Evolutionary conservation across 2,888 invertebrate species (phyloP), one percentile per base, ranked within the genome.

Genomic region (Nomada lathburiana): DNA sequence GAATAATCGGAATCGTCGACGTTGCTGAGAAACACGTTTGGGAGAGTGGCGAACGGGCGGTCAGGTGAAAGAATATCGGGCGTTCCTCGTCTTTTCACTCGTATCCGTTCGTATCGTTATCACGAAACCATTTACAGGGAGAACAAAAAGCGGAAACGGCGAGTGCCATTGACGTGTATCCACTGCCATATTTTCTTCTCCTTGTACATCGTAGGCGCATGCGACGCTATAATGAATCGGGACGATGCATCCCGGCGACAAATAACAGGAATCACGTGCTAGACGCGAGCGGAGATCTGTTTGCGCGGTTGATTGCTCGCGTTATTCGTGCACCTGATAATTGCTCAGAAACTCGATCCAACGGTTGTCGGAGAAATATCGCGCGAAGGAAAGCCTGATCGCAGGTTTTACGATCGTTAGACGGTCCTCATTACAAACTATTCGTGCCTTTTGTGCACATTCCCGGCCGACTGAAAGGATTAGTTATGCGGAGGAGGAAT

Each of bases 181-280:
- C 62, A 53, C 4, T 18, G 7, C 18, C 3, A 16, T 44, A 23
- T 29, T 53, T 60, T 53, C 60, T 69, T 67, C 57, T 50, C 5
- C 57, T 78, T 65, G 23, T 67, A 59, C 70, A 82, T 64, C 64
- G 65, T 53, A 53, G 20, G 57, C 59, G 18, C 26, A 68, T 75
- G 67, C 72, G 69, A 20, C 70, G 52, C 36, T 29, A 26, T 68
- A 80, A 85, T 76, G 75, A 80, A 83, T 86, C 63, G 50, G 57
- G 52, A n/a, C 68, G 62, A 72, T 70, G 80, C 60, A 70, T 65
- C 18, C 62, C 55, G 7, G 50, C 52, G 50, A 77, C 69, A 47
- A 82, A 79, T 76, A 82, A 82, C 70, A 72, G 63, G 70, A 83
- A 83, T 85, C 72, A 59, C 55, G 67, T 50, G 52, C 26, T 59